Base-by-base conservation (phyloP, 2,113 vertebrate genomes). In the Rhombomys opimus region DNA sequence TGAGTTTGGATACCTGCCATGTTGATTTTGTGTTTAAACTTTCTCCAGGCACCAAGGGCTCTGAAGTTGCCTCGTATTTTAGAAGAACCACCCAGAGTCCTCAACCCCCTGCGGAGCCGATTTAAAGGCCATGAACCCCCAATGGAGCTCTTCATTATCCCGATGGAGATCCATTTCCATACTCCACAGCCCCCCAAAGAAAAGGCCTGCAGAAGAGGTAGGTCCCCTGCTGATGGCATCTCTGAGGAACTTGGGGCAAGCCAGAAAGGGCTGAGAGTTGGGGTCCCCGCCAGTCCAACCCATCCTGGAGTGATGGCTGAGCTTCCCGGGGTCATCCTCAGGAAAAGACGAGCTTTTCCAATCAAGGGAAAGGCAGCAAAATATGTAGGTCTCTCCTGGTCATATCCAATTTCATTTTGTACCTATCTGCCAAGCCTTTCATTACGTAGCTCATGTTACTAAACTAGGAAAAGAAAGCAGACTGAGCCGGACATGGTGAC, bases 11-110 rank as follows among this genome's bases (percentile, higher is more conserved):
- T 80, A 68, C 6, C 65, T 86, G 54, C 59, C 92, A 38, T 90
- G 30, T 87, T 89, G 91, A 38, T 94, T 95, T 95, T 97, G 75
- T 95, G 93, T 95, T 95, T 85, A 54, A 81, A 95, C 95, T 97
- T 95, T 91, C 88, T 95, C 57, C 88, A 97, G 97, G 86, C 54
- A 20, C 78, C 95, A 87, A 97, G 92, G 70, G 50, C 88, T 95
- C 86, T 96, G 92, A 97, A 95, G 95, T 96, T 97, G 76, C 97
- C 97, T 91, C 87, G 95, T 59, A 72, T 97, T 95, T 95, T 89
- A 72, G 95, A 97, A 96, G 94, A 97, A 91, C 32, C 57, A 80
- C 63, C 81, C 32, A 89, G 91, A 95, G 73, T 30, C 50, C 89
- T 76, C 46, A 70, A 84, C 11, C 50, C 90, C 77, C 68, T 30